Conservation (phyloP, 2,888 invertebrate species). For the Erebia epiphron region DNA sequence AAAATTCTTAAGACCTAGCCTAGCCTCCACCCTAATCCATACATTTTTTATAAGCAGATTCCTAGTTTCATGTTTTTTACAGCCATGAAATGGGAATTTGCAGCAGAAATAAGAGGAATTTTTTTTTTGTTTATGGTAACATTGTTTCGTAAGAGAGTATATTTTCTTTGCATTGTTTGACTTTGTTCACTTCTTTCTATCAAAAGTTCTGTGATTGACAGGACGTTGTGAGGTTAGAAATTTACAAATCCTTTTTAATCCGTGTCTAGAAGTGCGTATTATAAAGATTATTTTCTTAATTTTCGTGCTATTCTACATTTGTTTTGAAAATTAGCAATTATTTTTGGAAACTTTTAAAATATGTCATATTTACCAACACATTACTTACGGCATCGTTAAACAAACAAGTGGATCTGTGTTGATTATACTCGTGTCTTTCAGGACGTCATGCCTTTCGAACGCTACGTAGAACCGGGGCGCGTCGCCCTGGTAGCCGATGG, state of each 20-base stretch:
- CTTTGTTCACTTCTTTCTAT: constrained; percentile 62
- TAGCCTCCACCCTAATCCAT: too few relatives aligned
- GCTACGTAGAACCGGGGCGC: constrained; percentile 98
- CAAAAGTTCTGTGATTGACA: constrained; percentile 62
- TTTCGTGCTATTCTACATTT: not conserved
- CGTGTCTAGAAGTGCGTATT: constrained; percentile 25
- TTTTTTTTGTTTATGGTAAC: constrained; percentile 8
- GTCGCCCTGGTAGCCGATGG: constrained; percentile 98
- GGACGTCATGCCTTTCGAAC: constrained; percentile 90
- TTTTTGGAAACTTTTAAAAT: constrained; percentile 6
- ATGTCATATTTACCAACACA: constrained; percentile 12
- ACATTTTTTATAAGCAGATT: too few relatives aligned
- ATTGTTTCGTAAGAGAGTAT: too few relatives aligned
- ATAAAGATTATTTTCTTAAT: constrained; percentile 3
- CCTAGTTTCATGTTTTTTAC: too few relatives aligned
- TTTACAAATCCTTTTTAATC: constrained; percentile 66
- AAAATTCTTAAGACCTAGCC: too few relatives aligned
- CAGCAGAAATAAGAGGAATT: not conserved
- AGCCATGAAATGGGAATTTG: too few relatives aligned
- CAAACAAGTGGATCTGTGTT: constrained; percentile 19
- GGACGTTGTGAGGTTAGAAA: constrained; percentile 78
- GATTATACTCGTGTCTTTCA: constrained; percentile 52
- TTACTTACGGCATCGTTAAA: constrained; percentile 23
- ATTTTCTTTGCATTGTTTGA: too few relatives aligned
- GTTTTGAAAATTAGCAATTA: constrained; percentile 16